phyloP scores from a whole-genome alignment of 2,888 invertebrate genomes.

The Cephus sareptanus region DNA sequence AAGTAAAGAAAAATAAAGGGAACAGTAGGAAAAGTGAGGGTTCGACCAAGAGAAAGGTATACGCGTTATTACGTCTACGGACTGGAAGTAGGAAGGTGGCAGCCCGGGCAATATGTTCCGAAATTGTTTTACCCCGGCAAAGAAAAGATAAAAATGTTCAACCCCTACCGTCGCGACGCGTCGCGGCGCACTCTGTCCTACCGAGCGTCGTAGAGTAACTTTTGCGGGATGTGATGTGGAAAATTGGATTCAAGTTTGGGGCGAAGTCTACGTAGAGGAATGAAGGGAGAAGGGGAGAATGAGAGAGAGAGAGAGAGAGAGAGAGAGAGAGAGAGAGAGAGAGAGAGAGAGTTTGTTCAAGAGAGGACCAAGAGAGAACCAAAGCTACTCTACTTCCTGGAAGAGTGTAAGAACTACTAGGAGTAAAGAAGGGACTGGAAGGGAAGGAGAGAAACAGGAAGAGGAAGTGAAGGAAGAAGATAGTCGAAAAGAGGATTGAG shows the following conservation, averaged over 20 bases:
- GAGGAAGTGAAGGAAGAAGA: slow-evolving; percentile 8
- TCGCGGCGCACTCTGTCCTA: slow-evolving; percentile 40
- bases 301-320: slow-evolving; percentile 6
- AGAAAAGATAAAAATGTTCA: slow-evolving; percentile 48
- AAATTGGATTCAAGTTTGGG: slow-evolving; percentile 60
- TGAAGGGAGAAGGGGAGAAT: slow-evolving; percentile 5
- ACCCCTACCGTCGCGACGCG: slow-evolving; percentile 19
- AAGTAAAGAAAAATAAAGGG: background rate
- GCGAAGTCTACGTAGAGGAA: slow-evolving; percentile 28
- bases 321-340: background rate
- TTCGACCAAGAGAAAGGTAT: slow-evolving; percentile 17
- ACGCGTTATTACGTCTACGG: slow-evolving; percentile 51
- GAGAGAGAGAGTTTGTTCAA: background rate
- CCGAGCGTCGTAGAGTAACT: slow-evolving; percentile 50
- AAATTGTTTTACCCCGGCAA: slow-evolving; percentile 56
- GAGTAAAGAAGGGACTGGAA: background rate
- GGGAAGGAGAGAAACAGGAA: slow-evolving; percentile 10
- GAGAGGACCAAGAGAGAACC: slow-evolving; percentile 10
- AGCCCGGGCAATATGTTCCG: slow-evolving; percentile 53
- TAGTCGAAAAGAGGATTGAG: slow-evolving; percentile 29
- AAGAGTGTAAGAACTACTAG: slow-evolving; percentile 13
- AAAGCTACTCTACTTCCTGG: background rate
- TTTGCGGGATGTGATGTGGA: slow-evolving; percentile 61
- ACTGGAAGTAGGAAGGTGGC: slow-evolving; percentile 23
- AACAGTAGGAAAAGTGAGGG: background rate